These are phyloP conservation scores for Phrynocephalus guinanensis DNA, from an alignment of 2,797 vertebrate species.

Conservation along the genomic window DNA sequence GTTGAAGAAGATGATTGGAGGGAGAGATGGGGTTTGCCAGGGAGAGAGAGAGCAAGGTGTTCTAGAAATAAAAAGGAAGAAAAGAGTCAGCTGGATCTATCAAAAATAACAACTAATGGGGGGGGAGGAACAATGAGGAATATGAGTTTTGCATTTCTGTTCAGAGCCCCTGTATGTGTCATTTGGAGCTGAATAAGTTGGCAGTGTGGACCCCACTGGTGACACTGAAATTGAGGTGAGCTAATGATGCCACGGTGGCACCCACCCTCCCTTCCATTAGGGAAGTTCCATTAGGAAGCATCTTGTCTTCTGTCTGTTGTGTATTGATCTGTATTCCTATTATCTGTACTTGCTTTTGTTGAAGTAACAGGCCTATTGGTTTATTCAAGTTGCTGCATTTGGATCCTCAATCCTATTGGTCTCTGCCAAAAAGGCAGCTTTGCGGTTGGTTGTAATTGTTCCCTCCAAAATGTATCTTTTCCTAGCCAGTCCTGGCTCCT, in stretches of 20 bases:
- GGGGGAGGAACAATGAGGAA: background rate
- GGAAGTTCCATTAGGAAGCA: slow-evolving; percentile 21
- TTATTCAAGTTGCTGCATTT: no score
- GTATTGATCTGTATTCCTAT: no score
- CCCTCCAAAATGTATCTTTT: no score
- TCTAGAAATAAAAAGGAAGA: background rate
- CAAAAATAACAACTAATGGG: background rate
- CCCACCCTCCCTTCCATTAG: slow-evolving; percentile 12
- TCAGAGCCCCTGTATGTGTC: background rate
- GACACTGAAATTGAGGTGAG: slow-evolving; percentile 3
- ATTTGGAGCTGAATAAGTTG: background rate
- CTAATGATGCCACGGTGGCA: slow-evolving; percentile 8
- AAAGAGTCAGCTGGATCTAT: background rate
- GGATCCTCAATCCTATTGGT: no score
- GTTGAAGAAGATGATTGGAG: no score
- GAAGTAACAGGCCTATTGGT: no score
- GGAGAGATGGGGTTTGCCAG: no score
- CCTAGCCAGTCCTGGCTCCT: no score
- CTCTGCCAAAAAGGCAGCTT: no score
- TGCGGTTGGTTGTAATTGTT: no score
- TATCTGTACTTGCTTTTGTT: no score
- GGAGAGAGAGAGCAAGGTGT: background rate
- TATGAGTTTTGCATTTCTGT: background rate
- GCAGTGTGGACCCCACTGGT: background rate
- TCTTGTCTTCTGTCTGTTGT: accelerated